Evolutionary conservation across 2,797 vertebrate species (phyloP), one percentile per base, ranked within the genome.

Genomic region (Protosalanx chinensis): DNA sequence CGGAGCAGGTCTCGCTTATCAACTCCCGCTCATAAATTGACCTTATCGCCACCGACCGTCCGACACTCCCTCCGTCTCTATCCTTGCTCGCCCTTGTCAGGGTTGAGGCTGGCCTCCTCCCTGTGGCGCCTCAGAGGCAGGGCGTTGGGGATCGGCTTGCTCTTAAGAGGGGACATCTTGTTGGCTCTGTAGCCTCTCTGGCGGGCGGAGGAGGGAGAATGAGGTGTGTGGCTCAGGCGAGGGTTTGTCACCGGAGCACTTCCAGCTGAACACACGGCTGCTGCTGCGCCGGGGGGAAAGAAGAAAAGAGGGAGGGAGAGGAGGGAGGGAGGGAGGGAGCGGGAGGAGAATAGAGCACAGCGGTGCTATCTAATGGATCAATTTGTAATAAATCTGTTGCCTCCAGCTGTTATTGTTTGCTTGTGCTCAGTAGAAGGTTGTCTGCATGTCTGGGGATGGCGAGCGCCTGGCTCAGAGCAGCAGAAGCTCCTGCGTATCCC

Each of bases 331-430:
- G 72, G 63, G 76, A 66, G 60, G 61, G 61, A 69, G 59, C 61
- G 58, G 76, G 71, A 78, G 83, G 81, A 88, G 88, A 91, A 92
- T 85, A 81, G 86, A 84, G 89, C 87, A 85, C 82, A 86, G 90
- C 91, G 87, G 84, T 78, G 86, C 90, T 91, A 91, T 93, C 92
- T 91, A 93, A 93, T 93, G 90, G 92, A 91, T 93, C 91, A 93
- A 93, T 94, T 92, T 93, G 92, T 93, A 92, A 94, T 93, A 94
- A 93, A 93, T 93, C 91, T 92, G 91, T 92, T 90, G 91, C 93
- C 92, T 91, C 87, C 88, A 92, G 92, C 92, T 91, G 91, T 92
- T 91, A 87, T 89, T 89, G 88, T 90, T 90, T 85, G 84, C 87
- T 83, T 88, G 84, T 84, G 86, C 90, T 89, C 91, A 84, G 89